Conservation (phyloP, 2,797 vertebrate species). For the Oryzias dopingdopingensis region DNA sequence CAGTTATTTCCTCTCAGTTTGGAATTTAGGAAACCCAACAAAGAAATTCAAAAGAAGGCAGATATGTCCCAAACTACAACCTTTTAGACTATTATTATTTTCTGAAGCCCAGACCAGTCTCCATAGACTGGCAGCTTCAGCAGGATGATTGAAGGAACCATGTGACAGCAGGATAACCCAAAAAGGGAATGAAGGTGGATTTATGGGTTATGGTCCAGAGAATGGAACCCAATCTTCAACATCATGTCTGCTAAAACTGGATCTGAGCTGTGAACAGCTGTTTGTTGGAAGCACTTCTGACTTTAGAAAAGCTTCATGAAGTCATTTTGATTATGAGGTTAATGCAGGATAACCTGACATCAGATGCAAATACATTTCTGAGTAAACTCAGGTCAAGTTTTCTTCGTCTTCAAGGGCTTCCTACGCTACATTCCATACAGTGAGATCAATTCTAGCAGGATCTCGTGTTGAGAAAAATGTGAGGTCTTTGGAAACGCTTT, state of each 20-base stretch:
- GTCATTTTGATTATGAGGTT: constrained; percentile 36
- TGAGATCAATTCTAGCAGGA: not conserved
- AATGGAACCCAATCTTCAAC: constrained; percentile 69
- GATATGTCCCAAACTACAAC: constrained; percentile 3
- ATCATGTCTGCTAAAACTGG: constrained; percentile 61
- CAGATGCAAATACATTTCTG: constrained; percentile 16
- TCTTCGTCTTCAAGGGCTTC: too few relatives aligned
- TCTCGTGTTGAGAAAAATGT: not conserved
- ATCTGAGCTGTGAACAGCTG: constrained; percentile 75
- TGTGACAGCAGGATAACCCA: constrained; percentile 60
- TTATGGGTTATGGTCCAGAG: constrained; percentile 70
- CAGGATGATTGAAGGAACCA: constrained; percentile 62
- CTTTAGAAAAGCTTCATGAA: constrained; percentile 26
- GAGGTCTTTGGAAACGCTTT: not conserved
- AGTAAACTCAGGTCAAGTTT: not conserved
- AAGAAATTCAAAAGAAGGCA: not conserved
- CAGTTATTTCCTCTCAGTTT: not conserved
- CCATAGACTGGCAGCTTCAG: constrained; percentile 30
- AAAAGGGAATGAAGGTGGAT: constrained; percentile 73
- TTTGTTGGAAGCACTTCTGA: constrained; percentile 63
- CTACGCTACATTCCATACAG: not conserved
- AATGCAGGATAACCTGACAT: constrained; percentile 33
- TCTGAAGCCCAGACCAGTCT: constrained; percentile 18
- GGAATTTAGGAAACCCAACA: constrained; percentile 7
- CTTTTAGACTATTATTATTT: constrained; percentile 48